These are phyloP conservation scores for Periophthalmodon schlosseri DNA, from an alignment of 2,113 vertebrate species.

Conservation along the genomic window DNA sequence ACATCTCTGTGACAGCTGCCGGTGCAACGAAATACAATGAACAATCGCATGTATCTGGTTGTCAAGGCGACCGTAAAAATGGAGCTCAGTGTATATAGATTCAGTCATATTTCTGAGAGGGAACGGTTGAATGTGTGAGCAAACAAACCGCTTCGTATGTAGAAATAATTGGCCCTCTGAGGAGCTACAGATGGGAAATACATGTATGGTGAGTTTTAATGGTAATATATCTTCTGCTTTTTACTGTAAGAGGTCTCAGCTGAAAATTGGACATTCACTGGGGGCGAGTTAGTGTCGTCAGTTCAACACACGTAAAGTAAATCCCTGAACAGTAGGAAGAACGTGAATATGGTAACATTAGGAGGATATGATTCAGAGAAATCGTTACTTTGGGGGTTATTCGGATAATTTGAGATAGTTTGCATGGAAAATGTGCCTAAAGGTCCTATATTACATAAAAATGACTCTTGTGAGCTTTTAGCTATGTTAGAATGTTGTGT, in stretches of 20 bases:
- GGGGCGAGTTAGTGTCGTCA: neutral
- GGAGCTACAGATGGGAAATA: neutral
- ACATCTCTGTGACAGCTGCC: conserved; percentile 3
- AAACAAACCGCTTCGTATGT: neutral
- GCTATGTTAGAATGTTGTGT: too few relatives aligned
- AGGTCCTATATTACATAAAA: too few relatives aligned
- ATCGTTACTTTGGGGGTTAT: neutral
- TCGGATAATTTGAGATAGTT: too few relatives aligned
- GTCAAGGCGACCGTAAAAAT: neutral
- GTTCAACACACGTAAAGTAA: too few relatives aligned
- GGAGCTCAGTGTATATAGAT: neutral
- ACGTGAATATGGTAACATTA: neutral
- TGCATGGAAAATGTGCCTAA: too few relatives aligned
- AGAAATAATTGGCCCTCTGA: conserved; percentile 2
- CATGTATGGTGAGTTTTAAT: neutral
- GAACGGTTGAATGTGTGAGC: neutral
- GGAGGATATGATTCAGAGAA: neutral
- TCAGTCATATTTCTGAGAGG: neutral
- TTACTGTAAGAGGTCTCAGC: neutral
- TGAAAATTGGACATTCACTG: neutral
- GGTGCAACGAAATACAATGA: neutral
- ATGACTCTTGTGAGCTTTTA: too few relatives aligned
- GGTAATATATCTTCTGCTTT: neutral
- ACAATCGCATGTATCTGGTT: conserved; percentile 1
- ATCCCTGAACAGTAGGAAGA: neutral